Evolutionary conservation across 2,113 vertebrate species (phyloP).

Genomic region (Halcyon senegalensis): DNA sequence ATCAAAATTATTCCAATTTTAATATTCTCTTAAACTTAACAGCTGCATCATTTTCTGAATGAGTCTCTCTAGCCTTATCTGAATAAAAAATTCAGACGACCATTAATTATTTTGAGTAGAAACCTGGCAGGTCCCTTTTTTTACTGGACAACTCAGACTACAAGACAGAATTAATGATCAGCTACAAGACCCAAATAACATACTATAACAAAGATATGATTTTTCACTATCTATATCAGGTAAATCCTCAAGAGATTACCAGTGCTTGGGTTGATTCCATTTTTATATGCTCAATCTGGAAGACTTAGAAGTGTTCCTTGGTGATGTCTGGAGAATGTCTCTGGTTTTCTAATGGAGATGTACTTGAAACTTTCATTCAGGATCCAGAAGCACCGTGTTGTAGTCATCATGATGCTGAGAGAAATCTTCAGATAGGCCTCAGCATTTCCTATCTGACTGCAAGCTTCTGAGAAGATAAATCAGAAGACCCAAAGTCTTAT

Average conservation of each 20-base stretch:
- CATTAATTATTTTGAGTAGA: conserved; percentile 81
- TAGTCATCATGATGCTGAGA: background rate
- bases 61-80: conserved; percentile 76
- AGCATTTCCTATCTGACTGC: background rate
- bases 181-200: background rate
- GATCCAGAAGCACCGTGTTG: background rate
- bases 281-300: background rate
- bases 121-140: conserved; percentile 69
- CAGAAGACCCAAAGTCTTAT: background rate
- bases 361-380: background rate
- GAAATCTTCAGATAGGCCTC: background rate
- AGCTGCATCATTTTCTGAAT: conserved; percentile 81
- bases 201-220: background rate
- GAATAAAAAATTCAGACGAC: conserved; percentile 75
- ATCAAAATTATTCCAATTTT: conserved; percentile 68
- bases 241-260: background rate
- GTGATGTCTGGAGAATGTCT: background rate
- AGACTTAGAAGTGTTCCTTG: background rate
- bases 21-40: conserved; percentile 80
- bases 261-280: background rate
- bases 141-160: background rate
- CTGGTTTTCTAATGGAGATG: background rate
- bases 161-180: background rate
- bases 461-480: background rate
- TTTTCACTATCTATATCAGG: background rate